Evolutionary conservation across 1,140 invertebrate genomes (phyloP), one percentile per base, ranked within the genome.

Genomic region (Drosophila rufa): DNA sequence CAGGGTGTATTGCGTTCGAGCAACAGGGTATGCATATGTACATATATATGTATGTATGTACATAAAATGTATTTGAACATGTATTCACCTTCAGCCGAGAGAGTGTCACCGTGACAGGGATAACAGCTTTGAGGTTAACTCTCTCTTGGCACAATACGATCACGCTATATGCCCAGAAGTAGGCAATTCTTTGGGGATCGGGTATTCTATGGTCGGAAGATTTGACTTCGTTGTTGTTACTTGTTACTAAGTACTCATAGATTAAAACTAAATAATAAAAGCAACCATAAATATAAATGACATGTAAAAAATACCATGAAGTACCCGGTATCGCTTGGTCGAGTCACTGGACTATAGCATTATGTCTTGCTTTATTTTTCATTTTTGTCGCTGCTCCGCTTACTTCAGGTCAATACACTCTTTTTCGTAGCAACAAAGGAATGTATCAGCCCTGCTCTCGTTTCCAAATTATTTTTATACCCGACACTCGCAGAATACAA

Each of bases 391-490:
- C 25, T 62, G 51, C 51, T 55, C 51, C 2, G 33, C 7, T 43
- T 61, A 67, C 71, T 74, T 61, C 42, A 46, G 81, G 81, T 84
- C 81, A 84, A 85, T 73, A 76, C 42, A 57, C 81, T 65, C 38
- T 43, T 67, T 64, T 57, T 55, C 4, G 46, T 50, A 67, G 64
- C 43, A 65, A 60, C 62, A 60, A 56, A 38, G 51, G 33, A 55
- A 55, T 55, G 51, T 55, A 55, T 55, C 51, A 55, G 51, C 33
- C 51, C 51, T 55, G 51, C 51, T 55, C 51, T 55, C 33, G 51
- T 55, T 55, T 55, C 51, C 33, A 55, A 55, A 55, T 55, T 55
- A 19, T 55, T 22, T 55, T 55, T 55, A 55, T 22, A 55, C 36
- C 17, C 33, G 51, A 55, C 19, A 55, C 51, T 55, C 19, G 36